Percentiles rank a stretch among this genome's conserved stretches.
Evolutionary conservation across 2,797 vertebrate genomes (phyloP).

Genomic region (Emys orbicularis): DNA sequence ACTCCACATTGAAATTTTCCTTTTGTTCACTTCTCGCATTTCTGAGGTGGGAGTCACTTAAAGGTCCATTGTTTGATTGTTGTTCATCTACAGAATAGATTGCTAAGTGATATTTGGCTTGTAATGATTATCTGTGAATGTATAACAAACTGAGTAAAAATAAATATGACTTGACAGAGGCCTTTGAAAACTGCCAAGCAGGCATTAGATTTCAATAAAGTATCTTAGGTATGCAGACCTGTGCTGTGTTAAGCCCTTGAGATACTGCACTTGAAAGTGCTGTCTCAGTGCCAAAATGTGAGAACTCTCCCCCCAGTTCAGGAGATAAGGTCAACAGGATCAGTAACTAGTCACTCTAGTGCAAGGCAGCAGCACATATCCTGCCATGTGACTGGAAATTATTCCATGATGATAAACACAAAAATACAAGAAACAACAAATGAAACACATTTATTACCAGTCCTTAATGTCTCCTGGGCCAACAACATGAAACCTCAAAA

Average conservation of each 20-base stretch:
- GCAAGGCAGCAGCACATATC: background rate
- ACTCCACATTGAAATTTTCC: background rate
- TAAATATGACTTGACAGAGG: background rate
- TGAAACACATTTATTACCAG: background rate
- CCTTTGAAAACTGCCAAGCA: background rate
- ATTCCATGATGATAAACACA: background rate
- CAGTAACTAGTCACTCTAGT: background rate
- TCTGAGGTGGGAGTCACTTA: background rate
- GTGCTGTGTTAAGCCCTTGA: background rate
- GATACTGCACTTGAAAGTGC: background rate
- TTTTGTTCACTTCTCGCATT: background rate
- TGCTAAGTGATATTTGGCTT: background rate
- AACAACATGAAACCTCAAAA: constrained; percentile 32
- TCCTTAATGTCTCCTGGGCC: background rate
- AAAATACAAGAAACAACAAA: background rate
- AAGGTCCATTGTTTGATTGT: background rate
- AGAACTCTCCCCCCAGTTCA: background rate
- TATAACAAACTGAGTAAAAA: background rate
- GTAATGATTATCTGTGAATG: background rate
- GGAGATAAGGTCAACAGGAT: background rate
- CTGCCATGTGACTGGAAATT: background rate
- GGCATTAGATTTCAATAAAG: background rate
- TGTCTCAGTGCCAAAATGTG: background rate
- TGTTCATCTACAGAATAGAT: background rate
- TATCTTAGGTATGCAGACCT: background rate